These are phyloP conservation scores for Gymnothorax reevesii DNA, from an alignment of 2,797 vertebrate species.

Conservation along the genomic window DNA sequence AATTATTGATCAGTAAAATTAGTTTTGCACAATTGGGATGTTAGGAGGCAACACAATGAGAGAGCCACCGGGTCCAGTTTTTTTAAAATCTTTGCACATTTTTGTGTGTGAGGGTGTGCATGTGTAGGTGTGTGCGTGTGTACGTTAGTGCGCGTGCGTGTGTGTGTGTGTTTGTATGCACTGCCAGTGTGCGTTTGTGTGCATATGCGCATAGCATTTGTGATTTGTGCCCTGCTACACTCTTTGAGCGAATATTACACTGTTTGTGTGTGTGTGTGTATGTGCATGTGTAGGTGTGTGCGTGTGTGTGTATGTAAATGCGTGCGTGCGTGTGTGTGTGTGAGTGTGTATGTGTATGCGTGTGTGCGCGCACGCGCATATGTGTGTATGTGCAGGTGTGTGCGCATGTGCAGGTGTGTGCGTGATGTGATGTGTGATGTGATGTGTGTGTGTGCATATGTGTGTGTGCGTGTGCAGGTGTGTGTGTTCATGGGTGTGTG, in stretches of 20 bases:
- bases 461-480: slow-evolving; percentile 7
- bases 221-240: too few relatives aligned
- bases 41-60: slow-evolving; percentile 49
- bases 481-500: neutral
- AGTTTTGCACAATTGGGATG: slow-evolving; percentile 55
- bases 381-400: neutral
- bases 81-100: slow-evolving; percentile 30
- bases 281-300: too few relatives aligned
- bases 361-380: neutral
- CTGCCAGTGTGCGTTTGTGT: too few relatives aligned
- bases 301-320: neutral
- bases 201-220: too few relatives aligned
- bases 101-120: neutral
- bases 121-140: neutral
- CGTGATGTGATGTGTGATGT: neutral
- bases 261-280: too few relatives aligned
- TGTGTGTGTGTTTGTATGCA: too few relatives aligned
- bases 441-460: neutral
- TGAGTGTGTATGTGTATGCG: neutral
- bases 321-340: neutral
- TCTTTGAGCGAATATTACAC: too few relatives aligned
- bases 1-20: slow-evolving; percentile 61
- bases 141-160: neutral
- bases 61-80: slow-evolving; percentile 35
- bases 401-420: neutral